These are phyloP conservation scores for Ammodytes dubius DNA, from an alignment of 2,113 vertebrate species.

Conservation along the genomic window DNA sequence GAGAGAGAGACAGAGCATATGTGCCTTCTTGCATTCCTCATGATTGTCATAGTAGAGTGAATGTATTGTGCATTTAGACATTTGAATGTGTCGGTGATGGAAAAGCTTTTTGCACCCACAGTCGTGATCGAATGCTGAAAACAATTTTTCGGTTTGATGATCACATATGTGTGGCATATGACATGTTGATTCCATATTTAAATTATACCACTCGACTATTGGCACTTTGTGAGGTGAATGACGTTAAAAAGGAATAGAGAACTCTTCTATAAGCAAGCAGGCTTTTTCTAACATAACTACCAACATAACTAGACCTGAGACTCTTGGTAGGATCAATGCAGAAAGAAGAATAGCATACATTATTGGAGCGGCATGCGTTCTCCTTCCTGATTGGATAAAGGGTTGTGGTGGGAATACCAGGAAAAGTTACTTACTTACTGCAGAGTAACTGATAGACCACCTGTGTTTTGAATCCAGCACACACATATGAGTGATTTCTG, in stretches of 20 bases:
- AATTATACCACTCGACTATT: neutral
- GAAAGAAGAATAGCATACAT: no score
- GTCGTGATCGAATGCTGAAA: neutral
- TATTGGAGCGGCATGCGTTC: no score
- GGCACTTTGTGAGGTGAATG: slow-evolving; percentile 11
- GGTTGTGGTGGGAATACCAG: no score
- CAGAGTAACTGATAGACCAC: no score
- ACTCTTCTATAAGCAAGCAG: neutral
- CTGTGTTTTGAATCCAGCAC: no score
- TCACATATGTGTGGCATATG: neutral
- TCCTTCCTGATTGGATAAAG: no score
- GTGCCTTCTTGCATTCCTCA: neutral
- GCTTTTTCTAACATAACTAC: slow-evolving; percentile 16
- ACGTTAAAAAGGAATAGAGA: neutral
- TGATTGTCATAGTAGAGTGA: neutral
- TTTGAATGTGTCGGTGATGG: neutral
- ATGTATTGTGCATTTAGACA: neutral
- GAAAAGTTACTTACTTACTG: no score
- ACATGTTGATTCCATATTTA: neutral
- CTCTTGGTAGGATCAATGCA: no score
- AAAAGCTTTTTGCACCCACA: neutral
- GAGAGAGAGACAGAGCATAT: neutral
- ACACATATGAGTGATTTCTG: no score
- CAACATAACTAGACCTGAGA: neutral
- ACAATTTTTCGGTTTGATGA: neutral